Evolutionary conservation across 23 tunicate genomes (phyloP), one percentile per base, ranked within the genome.

Genomic region (Halocynthia roretzi): DNA sequence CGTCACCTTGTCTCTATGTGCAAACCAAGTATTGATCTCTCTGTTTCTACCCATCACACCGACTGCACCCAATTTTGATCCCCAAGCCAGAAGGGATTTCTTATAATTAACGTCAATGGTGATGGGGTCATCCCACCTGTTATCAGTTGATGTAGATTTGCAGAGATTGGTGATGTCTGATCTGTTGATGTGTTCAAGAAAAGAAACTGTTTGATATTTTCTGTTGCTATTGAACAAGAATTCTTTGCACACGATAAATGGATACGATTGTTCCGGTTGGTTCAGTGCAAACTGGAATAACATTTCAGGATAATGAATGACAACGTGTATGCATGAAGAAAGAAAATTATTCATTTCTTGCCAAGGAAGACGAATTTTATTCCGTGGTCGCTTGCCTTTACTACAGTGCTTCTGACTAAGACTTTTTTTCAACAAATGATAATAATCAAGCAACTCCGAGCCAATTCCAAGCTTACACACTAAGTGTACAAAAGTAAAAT

Each of bases 391-490:
- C 56, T 54, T 54, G 10, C 56, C 10, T 7, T 14, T 18, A 50
- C 23, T 53, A 8, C 9, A 0, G n/a, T 64, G 56, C 52, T 74
- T 74, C 2, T 62, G 14, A 53, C 55, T 10, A 11, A 2, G 20
- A 48, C 8, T 19, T 0, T 70, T 50, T 1, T 74, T 5, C 10
- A 54, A 12, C 78, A 74, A 54, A 54, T 52, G 22, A 74, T 54
- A 74, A 22, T 74, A 62, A 50, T 74, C 63, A 62, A 74, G 21
- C 9, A 74, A 54, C 17, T 21, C 23, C 7, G n/a, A 8, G n/a
- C 78, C 78, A 22, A 74, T 44, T 8, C 78, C 78, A 10, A 74
- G 78, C 22, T n/a, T 74, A 74, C 78, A 74, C 56, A 54, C 56
- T 0, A 53, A 14, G 11, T 19, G 22, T 12, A 74, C 56, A 54